Base-by-base conservation (phyloP, 2,113 vertebrate genomes). In the Bujurquina vittata region DNA sequence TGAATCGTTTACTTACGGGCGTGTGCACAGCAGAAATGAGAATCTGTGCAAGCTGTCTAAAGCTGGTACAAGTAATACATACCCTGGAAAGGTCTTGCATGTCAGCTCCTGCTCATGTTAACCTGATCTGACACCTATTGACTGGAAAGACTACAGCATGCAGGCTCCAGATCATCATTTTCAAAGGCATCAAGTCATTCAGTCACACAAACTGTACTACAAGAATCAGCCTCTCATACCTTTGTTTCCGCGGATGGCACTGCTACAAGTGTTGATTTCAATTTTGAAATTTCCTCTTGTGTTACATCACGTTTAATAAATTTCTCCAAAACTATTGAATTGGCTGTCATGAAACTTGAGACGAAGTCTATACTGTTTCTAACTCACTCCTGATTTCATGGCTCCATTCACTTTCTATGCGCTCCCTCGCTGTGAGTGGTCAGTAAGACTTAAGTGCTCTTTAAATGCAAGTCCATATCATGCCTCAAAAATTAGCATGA, bases 1-100 rank as follows among this genome's bases (percentile, higher is more conserved):
- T 20, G 26, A 72, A 0, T 52, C 46, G 20, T 72, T 31, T 72
- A 52, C 43, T 72, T n/a, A 72, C 20, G 23, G 10, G 1, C 29
- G 67, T n/a, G 26, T 54, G 46, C 43, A 52, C 17, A 31, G 46
- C 26, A 72, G 65, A 72, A 72, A 72, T 31, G 29, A 31, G 26
- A 72, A 72, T n/a, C 20, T 72, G 29, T 72, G 46, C 6, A 8
- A 31, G 31, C 0, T 0, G 0, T 31, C 31, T 72, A 31, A 72
- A 72, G 65, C 23, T 52, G 18, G 17, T 52, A 52, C 65, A 72
- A 72, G 23, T 72, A 72, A 72, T 49, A 29, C 10, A 52, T 52
- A 26, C 43, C 31, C 43, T 52, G 43, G 23, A 69, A 52, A 49
- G 65, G 15, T 69, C 65, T 52, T 17, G 31, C 65, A 20, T 69